These are phyloP conservation scores for Andrena praecox DNA, from an alignment of 2,888 invertebrate species.

Conservation along the genomic window DNA sequence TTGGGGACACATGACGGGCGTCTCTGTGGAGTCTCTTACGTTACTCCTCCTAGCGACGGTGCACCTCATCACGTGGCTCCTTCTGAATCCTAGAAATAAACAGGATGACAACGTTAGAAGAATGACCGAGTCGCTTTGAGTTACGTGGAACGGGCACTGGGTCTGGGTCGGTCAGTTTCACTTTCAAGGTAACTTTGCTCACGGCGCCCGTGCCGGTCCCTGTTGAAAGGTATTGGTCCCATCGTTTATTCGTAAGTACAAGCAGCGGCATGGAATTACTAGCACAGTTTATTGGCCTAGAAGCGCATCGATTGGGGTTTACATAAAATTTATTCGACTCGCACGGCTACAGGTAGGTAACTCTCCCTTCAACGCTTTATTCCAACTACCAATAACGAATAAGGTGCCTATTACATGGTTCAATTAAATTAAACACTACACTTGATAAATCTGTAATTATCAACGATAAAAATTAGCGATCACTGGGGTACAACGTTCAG, in stretches of 20 bases:
- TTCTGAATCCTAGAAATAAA: constrained; percentile 59
- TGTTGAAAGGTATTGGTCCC: neutral
- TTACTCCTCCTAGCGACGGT: neutral
- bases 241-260: neutral
- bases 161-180: neutral
- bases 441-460: neutral
- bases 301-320: neutral
- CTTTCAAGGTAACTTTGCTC: neutral
- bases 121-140: neutral
- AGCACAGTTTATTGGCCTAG: constrained; percentile 2
- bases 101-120: constrained; percentile 47
- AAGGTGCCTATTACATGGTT: neutral
- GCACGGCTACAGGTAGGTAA: neutral
- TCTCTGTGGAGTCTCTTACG: neutral
- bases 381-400: neutral
- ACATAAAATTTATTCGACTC: constrained; percentile 30
- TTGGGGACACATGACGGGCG: constrained; percentile 70
- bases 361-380: neutral
- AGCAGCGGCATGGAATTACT: neutral
- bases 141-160: neutral
- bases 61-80: neutral
- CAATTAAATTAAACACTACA: neutral
- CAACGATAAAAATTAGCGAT: neutral
- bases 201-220: neutral
- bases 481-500: neutral